These are phyloP conservation scores for Colistium nudipinnis DNA, from an alignment of 2,113 vertebrate genomes.

Conservation along the genomic window DNA sequence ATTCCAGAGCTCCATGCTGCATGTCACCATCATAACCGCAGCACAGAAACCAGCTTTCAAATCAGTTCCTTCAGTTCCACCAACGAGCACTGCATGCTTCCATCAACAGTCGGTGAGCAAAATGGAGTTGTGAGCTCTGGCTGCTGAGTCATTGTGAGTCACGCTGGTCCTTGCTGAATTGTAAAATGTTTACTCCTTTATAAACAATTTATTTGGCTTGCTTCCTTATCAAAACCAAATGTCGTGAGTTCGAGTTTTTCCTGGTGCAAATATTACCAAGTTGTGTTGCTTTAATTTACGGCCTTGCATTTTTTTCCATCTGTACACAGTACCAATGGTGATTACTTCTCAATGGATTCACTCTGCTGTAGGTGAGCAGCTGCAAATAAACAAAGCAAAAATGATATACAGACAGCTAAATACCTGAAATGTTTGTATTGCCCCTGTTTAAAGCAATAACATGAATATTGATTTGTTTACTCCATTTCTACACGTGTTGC, in stretches of 20 bases:
- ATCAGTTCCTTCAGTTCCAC: too few relatives aligned
- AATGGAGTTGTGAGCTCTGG: slow-evolving; percentile 3
- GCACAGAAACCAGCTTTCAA: neutral
- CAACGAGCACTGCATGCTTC: neutral
- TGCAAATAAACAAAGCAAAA: slow-evolving; percentile 23
- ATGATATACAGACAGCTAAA: neutral
- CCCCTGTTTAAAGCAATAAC: neutral
- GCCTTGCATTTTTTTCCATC: neutral
- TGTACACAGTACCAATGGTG: neutral
- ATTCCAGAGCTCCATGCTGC: slow-evolving; percentile 1
- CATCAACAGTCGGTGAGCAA: slow-evolving; percentile 3
- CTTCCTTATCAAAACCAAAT: slow-evolving; percentile 48
- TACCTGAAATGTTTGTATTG: neutral
- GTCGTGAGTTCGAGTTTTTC: slow-evolving; percentile 11
- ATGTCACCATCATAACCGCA: slow-evolving; percentile 14
- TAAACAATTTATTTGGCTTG: slow-evolving; percentile 44
- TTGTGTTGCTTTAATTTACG: neutral
- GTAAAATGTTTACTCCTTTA: slow-evolving; percentile 48
- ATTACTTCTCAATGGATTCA: neutral
- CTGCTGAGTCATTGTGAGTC: slow-evolving; percentile 1
- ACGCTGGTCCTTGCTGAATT: slow-evolving; percentile 18
- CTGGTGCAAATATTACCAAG: neutral
- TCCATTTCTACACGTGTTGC: neutral
- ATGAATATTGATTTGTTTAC: neutral
- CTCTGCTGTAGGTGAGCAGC: slow-evolving; percentile 9